Conservation (phyloP, 2,888 invertebrate species). For the Cyrtodaria siliqua region DNA sequence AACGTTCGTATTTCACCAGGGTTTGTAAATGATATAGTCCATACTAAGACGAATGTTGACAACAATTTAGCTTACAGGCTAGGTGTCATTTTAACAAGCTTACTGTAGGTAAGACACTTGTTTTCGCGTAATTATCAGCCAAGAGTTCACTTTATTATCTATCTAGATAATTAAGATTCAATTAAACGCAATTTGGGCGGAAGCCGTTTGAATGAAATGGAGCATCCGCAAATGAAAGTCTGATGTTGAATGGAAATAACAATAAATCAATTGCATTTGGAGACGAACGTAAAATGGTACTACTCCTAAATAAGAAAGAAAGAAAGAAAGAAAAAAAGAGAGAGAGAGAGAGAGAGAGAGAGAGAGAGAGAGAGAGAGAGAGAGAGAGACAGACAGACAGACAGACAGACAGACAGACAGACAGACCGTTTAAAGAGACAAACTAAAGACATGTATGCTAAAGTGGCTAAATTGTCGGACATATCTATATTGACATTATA, state of each 20-base stretch:
- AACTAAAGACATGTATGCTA: too few relatives aligned
- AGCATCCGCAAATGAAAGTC: too few relatives aligned
- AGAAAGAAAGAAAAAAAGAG: conserved; percentile 16
- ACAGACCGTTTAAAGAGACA: too few relatives aligned
- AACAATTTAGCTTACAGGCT: neutral
- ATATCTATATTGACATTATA: neutral
- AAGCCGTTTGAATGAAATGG: too few relatives aligned
- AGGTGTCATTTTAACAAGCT: conserved; percentile 10
- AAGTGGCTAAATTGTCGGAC: neutral
- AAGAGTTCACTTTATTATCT: neutral
- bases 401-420: too few relatives aligned
- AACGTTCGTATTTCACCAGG: conserved; percentile 39
- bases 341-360: conserved; percentile 21
- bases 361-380: conserved; percentile 36
- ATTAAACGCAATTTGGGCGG: too few relatives aligned
- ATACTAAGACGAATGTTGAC: neutral
- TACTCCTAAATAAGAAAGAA: too few relatives aligned
- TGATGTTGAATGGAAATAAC: too few relatives aligned
- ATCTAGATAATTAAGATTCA: too few relatives aligned
- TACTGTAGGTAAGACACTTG: neutral
- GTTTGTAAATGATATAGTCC: conserved; percentile 42
- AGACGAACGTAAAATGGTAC: too few relatives aligned
- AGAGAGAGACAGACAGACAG: conserved; percentile 12
- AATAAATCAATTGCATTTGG: too few relatives aligned
- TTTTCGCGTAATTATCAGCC: conserved; percentile 3